Evolutionary conservation across 53 echinoderm and acorn worm species (phyloP).

Genomic region (Hippasteria phrygiana): DNA sequence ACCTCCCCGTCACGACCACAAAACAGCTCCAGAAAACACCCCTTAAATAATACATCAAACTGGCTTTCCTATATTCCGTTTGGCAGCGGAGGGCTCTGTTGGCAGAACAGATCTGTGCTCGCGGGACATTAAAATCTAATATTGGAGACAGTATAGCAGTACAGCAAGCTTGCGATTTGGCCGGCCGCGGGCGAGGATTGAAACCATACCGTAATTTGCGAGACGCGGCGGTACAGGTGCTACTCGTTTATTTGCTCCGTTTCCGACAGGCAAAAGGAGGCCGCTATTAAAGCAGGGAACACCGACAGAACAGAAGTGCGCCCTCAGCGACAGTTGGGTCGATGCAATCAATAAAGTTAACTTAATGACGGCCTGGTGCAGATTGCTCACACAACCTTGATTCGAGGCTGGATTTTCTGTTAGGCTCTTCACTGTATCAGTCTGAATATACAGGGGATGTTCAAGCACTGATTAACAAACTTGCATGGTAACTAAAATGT

Average conservation of each 20-base stretch:
- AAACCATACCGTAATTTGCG: constrained; percentile 65
- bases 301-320: constrained; percentile 49
- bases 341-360: constrained; percentile 1
- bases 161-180: constrained; percentile 53
- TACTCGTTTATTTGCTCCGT: constrained; percentile 53
- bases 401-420: too few relatives aligned
- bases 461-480: too few relatives aligned
- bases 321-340: constrained; percentile 32
- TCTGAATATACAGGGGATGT: too few relatives aligned
- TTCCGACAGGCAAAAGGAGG: constrained; percentile 26
- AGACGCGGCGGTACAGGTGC: constrained; percentile 62
- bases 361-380: too few relatives aligned
- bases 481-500: too few relatives aligned
- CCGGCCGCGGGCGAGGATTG: constrained; percentile 48
- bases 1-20: constrained; percentile 51
- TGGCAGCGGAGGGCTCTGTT: constrained; percentile 40
- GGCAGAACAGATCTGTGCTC: constrained; percentile 21
- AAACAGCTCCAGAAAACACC: constrained; percentile 49
- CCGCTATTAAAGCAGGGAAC: not conserved
- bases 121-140: constrained; percentile 65
- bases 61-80: constrained; percentile 47
- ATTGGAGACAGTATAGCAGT: constrained; percentile 67
- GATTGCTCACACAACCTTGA: too few relatives aligned
- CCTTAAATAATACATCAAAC: constrained; percentile 65
- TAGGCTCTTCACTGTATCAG: too few relatives aligned